phyloP scores from a whole-genome alignment of 2,888 invertebrate genomes.

The Ceraclea dissimilis region DNA sequence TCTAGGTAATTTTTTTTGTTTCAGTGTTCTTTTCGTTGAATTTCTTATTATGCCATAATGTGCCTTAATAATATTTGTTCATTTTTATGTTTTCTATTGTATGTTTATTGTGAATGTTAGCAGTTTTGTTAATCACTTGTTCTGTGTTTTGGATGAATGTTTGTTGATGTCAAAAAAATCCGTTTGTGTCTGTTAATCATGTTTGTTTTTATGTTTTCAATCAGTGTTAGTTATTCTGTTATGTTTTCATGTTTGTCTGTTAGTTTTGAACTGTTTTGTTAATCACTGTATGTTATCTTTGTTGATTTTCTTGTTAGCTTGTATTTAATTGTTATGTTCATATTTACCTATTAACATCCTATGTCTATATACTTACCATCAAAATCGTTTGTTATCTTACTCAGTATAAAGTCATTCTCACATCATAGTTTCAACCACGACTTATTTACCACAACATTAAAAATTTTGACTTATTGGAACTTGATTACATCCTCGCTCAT shows the following conservation, averaged over 20 bases:
- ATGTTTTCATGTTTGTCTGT: background rate
- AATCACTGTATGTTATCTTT: background rate
- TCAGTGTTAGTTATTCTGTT: no score
- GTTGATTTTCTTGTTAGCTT: background rate
- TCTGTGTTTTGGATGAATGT: background rate
- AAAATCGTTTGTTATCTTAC: no score
- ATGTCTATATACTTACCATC: no score
- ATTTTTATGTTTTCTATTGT: background rate
- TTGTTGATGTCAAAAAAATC: background rate
- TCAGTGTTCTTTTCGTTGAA: background rate
- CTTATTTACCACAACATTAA: no score
- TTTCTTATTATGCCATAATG: background rate
- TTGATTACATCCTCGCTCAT: no score
- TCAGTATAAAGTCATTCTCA: no score
- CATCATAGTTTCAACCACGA: no score
- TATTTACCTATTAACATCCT: background rate
- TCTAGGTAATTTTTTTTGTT: background rate
- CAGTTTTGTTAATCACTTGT: background rate
- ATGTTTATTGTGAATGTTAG: background rate
- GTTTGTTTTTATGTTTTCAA: background rate
- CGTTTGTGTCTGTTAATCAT: background rate
- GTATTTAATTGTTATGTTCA: background rate
- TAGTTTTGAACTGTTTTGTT: background rate
- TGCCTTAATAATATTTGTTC: background rate
- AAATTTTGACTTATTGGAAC: no score